Conservation (phyloP, 2,888 invertebrate species). For the Lycophotia porphyrea region DNA sequence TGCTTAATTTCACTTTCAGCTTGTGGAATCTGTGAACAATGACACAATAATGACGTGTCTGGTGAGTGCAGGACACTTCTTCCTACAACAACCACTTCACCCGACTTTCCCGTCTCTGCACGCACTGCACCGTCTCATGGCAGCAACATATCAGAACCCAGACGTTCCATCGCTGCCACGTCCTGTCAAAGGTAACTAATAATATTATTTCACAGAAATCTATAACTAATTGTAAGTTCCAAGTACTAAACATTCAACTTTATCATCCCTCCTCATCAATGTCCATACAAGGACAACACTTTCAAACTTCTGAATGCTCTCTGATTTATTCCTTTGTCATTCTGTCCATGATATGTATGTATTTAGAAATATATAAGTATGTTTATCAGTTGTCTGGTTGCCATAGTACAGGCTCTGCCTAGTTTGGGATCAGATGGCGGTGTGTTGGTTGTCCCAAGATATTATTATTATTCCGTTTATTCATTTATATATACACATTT, state of each 20-base stretch:
- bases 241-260: neutral
- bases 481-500: too few species aligned
- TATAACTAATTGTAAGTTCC: neutral
- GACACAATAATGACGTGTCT: conserved; percentile 97
- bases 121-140: conserved; percentile 95
- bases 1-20: conserved; percentile 90
- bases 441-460: too few species aligned
- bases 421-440: too few species aligned
- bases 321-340: too few species aligned
- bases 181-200: conserved; percentile 93
- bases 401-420: too few species aligned
- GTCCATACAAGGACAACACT: neutral
- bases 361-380: too few species aligned
- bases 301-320: too few species aligned
- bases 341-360: too few species aligned
- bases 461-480: too few species aligned
- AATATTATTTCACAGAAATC: conserved; percentile 5
- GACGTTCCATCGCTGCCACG: conserved; percentile 95
- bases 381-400: too few species aligned
- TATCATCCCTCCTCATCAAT: neutral
- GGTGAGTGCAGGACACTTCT: conserved; percentile 96
- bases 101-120: conserved; percentile 97
- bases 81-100: conserved; percentile 98
- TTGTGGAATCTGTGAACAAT: conserved; percentile 97
- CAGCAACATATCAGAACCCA: conserved; percentile 94